Evolutionary conservation across 2,797 vertebrate genomes (phyloP).

Genomic region (Lagocephalus sceleratus): DNA sequence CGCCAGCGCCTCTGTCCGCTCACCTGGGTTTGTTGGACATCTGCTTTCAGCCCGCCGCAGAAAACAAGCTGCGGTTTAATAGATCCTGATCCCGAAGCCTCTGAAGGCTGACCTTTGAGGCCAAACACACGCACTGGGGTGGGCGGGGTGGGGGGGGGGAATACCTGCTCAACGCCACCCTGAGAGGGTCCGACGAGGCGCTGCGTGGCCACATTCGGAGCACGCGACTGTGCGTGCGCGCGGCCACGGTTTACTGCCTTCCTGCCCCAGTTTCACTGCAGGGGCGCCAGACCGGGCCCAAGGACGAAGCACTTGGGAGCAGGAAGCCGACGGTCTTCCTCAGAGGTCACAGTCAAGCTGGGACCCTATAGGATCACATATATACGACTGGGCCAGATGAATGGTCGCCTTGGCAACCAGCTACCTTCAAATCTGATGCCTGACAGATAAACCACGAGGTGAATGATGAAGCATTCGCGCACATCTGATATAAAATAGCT

Average conservation of each 20-base stretch:
- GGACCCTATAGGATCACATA: too few relatives aligned
- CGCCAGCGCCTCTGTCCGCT: conserved; percentile 21
- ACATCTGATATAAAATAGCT: too few relatives aligned
- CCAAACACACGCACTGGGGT: conserved; percentile 27
- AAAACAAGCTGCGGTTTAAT: conserved; percentile 40
- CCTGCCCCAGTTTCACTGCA: neutral
- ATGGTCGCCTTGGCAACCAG: too few relatives aligned
- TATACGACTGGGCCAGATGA: too few relatives aligned
- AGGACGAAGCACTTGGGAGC: conserved; percentile 59
- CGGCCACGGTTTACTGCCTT: conserved; percentile 9
- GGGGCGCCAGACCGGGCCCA: conserved; percentile 1
- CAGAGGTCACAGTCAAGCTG: neutral
- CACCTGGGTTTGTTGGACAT: conserved; percentile 10
- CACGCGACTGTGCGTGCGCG: conserved; percentile 2
- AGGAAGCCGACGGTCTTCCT: conserved; percentile 38
- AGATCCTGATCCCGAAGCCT: conserved; percentile 14
- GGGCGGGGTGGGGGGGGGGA: conserved; percentile 15
- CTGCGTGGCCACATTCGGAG: neutral
- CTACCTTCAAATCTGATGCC: too few relatives aligned
- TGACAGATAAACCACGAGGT: too few relatives aligned
- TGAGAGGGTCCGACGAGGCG: too few relatives aligned
- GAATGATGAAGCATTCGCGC: too few relatives aligned
- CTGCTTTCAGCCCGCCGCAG: conserved; percentile 15
- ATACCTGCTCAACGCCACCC: neutral
- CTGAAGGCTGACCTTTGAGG: conserved; percentile 41